Evolutionary conservation across 2,888 invertebrate genomes (phyloP).

Genomic region (Aplocera efformata): DNA sequence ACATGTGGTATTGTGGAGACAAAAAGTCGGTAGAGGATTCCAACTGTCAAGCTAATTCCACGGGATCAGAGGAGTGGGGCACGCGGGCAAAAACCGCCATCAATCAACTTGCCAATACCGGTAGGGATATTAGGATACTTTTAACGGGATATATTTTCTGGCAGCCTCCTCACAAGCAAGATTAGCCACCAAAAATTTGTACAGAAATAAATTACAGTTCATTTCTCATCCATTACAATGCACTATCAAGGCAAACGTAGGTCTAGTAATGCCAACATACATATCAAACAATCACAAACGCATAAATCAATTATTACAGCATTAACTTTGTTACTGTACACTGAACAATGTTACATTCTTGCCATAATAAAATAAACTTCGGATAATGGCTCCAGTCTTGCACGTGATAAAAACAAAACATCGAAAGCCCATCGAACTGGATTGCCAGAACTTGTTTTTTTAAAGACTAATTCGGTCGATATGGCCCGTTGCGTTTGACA

Average conservation of each 20-base stretch:
- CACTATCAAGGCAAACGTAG: no score
- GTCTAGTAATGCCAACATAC: no score
- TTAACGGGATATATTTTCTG: slow-evolving; percentile 25
- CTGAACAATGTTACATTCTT: neutral
- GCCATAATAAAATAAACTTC: slow-evolving; percentile 9
- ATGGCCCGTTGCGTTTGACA: slow-evolving; percentile 44
- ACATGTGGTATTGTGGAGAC: slow-evolving; percentile 63
- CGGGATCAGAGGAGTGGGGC: slow-evolving; percentile 57
- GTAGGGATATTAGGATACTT: slow-evolving; percentile 48
- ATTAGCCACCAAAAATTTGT: no score
- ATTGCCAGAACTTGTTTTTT: slow-evolving; percentile 35
- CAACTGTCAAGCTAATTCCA: slow-evolving; percentile 73
- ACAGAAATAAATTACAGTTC: no score
- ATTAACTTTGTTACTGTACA: no score
- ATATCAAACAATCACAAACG: no score
- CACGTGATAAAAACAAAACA: slow-evolving; percentile 14
- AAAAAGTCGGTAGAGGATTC: slow-evolving; percentile 72
- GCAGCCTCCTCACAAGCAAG: slow-evolving; percentile 1
- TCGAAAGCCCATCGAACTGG: slow-evolving; percentile 18
- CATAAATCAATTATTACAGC: no score
- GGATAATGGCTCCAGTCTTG: slow-evolving; percentile 7
- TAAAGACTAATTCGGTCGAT: slow-evolving; percentile 49
- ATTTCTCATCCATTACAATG: no score
- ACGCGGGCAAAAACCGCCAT: slow-evolving; percentile 72
- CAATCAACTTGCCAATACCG: slow-evolving; percentile 59